Conservation (phyloP, 1,140 invertebrate genomes). For the Trachelipus rathkii region DNA sequence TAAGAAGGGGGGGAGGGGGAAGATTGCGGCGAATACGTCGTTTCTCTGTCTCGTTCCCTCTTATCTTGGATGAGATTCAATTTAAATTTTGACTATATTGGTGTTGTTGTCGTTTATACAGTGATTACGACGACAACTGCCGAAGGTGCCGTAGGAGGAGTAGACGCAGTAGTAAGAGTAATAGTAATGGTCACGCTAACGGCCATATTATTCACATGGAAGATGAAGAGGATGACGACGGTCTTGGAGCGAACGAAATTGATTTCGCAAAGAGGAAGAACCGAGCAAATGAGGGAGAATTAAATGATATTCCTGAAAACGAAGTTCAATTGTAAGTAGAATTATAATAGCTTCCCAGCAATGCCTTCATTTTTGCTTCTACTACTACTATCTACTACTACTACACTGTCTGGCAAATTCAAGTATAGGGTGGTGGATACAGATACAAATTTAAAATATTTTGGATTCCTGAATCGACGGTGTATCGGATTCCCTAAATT, state of each 20-base stretch:
- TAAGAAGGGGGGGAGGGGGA: too few species aligned
- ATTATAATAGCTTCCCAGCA: neutral
- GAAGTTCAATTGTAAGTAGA: neutral
- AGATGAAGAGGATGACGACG: neutral
- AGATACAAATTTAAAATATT: neutral
- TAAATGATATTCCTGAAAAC: neutral
- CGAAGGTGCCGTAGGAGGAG: neutral
- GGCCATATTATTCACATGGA: neutral
- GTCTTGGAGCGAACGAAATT: neutral
- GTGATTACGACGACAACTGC: neutral
- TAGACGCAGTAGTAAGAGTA: constrained; percentile 1
- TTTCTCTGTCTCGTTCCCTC: too few species aligned
- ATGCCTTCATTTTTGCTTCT: neutral
- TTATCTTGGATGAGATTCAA: too few species aligned
- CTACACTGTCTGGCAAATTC: too few species aligned
- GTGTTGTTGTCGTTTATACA: neutral
- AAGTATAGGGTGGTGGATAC: neutral
- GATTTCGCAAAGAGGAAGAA: neutral
- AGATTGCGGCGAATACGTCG: too few species aligned
- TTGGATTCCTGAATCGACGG: too few species aligned
- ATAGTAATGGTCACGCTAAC: neutral
- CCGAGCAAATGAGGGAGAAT: neutral
- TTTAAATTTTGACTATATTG: neutral
- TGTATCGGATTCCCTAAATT: too few species aligned
- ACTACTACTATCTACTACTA: too few species aligned